Base-by-base conservation (phyloP, 37 sponge, comb jelly and placozoan genomes). In the Bolinopsis microptera region DNA sequence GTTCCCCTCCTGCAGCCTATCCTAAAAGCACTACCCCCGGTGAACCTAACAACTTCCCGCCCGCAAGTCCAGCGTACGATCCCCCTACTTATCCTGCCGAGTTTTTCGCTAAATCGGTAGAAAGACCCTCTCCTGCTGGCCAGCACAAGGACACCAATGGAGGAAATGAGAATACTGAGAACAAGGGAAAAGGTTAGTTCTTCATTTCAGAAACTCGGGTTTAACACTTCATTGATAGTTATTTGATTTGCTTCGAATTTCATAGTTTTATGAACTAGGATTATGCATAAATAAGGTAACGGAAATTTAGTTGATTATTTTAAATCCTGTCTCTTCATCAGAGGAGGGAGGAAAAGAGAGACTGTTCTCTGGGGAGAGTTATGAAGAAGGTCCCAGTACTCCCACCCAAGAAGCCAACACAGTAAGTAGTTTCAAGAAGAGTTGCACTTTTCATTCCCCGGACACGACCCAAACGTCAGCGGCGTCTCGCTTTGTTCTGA, bases 71-170 rank as follows among this genome's bases (percentile, higher is more conserved):
- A 2, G 35, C 82, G 9, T 80, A 80, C 37, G 82, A 80, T 33
- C 82, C 82, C 22, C 82, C 82, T 33, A 80, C 1, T 22, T 80
- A 80, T 37, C 74, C 74, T 1, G 21, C 74, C 25, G 74, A 70
- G 74, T 70, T 70, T n/a, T 70, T 70, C 21, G 74, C 74, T 22
- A 70, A 70, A n/a, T 70, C 74, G 74, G 74, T 70, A 70, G 74
- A 70, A n/a, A 22, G 74, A 22, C 74, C 74, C 3, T 70, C 74
- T 3, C 74, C 74, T 8, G 74, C 74, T n/a, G 74, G 74, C 25
- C 74, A 70, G 30, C 74, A 70, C 74, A 70, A 70, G 74, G 74
- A 70, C 74, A 70, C 25, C 21, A 70, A 70, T 26, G 26, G 74
- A 24, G 74, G 74, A 22, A 70, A 26, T 22, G 74, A 70, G 74